Evolutionary conservation across 2,888 invertebrate genomes (phyloP).

Genomic region (Melangyna quadrimaculata): DNA sequence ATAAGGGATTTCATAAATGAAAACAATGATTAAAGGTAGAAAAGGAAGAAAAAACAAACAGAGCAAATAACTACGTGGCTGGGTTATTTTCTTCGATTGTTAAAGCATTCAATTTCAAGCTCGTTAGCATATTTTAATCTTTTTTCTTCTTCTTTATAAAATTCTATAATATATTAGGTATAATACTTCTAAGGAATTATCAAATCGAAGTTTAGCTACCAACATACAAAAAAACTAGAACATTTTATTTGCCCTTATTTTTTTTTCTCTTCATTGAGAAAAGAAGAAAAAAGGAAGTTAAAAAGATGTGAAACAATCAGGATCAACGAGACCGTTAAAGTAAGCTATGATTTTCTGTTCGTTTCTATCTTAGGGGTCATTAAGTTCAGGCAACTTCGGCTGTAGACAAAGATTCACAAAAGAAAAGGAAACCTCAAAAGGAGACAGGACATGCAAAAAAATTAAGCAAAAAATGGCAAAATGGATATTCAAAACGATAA

Average conservation of each 20-base stretch:
- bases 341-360: constrained; percentile 17
- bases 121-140: constrained; percentile 31
- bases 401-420: constrained; percentile 7
- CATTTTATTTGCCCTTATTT: constrained; percentile 15
- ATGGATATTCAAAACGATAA: constrained; percentile 48
- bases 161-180: neutral
- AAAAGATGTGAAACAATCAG: constrained; percentile 23
- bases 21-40: constrained; percentile 21
- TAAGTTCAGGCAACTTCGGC: constrained; percentile 60
- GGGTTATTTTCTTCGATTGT: neutral
- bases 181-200: constrained; percentile 16
- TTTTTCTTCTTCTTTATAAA: neutral
- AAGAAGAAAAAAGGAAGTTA: neutral
- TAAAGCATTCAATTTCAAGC: constrained; percentile 31
- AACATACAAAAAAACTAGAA: neutral
- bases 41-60: neutral
- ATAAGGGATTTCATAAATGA: neutral
- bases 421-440: constrained; percentile 23
- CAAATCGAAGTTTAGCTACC: constrained; percentile 51
- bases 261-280: neutral
- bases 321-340: constrained; percentile 50
- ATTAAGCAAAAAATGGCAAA: neutral
- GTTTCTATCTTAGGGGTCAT: constrained; percentile 32
- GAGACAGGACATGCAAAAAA: neutral
- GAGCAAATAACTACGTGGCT: neutral